Conservation (phyloP, 2,113 vertebrate species). For the Campylomormyrus numenius region DNA sequence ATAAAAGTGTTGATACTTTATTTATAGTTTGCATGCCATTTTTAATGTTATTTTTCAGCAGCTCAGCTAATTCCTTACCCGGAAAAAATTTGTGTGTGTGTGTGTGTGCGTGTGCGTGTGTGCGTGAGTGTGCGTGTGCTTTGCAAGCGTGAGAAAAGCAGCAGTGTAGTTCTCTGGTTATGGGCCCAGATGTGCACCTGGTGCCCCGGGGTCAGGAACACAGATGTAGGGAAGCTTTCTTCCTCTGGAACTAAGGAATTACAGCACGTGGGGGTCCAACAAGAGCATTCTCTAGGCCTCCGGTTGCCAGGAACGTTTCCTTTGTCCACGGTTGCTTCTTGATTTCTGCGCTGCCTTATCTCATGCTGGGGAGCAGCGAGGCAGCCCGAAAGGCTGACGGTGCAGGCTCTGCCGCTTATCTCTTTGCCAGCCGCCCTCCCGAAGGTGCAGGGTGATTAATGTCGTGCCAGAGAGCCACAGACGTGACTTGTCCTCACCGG, state of each 20-base stretch:
- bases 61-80: background rate
- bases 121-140: conserved; percentile 7
- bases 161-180: conserved; percentile 48
- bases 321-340: background rate
- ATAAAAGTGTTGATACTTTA: background rate
- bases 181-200: conserved; percentile 67
- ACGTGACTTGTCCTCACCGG: conserved; percentile 54
- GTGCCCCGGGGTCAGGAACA: conserved; percentile 51
- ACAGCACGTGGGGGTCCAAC: conserved; percentile 15
- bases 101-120: conserved; percentile 10
- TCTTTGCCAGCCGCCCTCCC: conserved; percentile 65
- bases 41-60: background rate
- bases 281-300: conserved; percentile 19
- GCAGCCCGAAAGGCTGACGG: conserved; percentile 58
- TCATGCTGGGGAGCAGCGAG: conserved; percentile 27
- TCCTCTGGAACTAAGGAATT: conserved; percentile 27
- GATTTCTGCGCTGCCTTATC: background rate
- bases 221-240: conserved; percentile 40
- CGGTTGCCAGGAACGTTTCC: conserved; percentile 25
- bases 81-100: conserved; percentile 1
- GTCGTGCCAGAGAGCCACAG: conserved; percentile 68
- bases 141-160: background rate
- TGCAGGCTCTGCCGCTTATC: conserved; percentile 62
- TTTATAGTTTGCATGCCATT: background rate
- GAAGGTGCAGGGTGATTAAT: conserved; percentile 74